These are phyloP conservation scores for Euphydryas editha DNA, from an alignment of 2,888 invertebrate genomes.

Conservation along the genomic window DNA sequence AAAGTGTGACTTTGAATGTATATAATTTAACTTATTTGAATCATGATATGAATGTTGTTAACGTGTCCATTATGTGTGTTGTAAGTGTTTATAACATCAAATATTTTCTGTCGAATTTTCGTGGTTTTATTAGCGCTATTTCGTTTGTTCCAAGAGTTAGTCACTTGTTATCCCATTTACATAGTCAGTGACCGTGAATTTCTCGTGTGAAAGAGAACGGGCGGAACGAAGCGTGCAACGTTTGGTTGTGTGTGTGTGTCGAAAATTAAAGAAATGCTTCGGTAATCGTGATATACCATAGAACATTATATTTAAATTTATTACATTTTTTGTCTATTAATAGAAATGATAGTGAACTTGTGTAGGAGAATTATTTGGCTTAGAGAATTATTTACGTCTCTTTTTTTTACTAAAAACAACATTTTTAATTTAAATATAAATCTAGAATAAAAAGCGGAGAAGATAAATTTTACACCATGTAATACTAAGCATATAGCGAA, in stretches of 20 bases:
- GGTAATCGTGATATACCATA: constrained; percentile 34
- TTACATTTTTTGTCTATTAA: constrained; percentile 4
- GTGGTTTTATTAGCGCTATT: constrained; percentile 43
- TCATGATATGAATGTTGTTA: background rate
- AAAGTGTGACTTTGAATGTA: too few species aligned
- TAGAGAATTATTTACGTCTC: background rate
- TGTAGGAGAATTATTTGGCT: background rate
- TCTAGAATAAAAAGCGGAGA: background rate
- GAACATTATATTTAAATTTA: constrained; percentile 16
- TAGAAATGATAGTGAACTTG: too few species aligned
- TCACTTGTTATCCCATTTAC: constrained; percentile 72
- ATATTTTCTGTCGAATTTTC: constrained; percentile 15
- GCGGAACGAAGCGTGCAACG: constrained; percentile 63
- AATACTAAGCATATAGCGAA: too few species aligned
- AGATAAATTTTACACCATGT: too few species aligned
- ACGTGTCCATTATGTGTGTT: background rate
- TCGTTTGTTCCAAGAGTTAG: constrained; percentile 60
- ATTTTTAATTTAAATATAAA: background rate
- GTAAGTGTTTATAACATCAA: constrained; percentile 7
- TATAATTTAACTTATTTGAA: background rate
- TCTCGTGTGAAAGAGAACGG: constrained; percentile 77
- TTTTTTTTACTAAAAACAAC: too few species aligned
- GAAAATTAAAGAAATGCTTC: constrained; percentile 70
- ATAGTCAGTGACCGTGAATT: constrained; percentile 79
- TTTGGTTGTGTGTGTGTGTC: constrained; percentile 58